Evolutionary conservation across 2,888 invertebrate genomes (phyloP).

Genomic region (Polydrusus cervinus): DNA sequence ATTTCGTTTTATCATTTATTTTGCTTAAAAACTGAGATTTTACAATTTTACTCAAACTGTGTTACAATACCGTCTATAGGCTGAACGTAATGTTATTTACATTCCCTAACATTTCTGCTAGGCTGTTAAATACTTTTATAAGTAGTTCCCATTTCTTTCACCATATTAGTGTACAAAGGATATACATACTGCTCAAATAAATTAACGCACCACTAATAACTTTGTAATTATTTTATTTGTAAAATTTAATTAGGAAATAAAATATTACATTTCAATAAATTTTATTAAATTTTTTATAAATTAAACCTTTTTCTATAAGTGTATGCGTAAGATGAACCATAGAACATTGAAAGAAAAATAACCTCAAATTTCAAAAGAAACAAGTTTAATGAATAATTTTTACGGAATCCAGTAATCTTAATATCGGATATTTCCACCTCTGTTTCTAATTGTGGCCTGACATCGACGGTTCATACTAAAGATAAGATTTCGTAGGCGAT

Average conservation of each 20-base stretch:
- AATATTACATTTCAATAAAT: too few species aligned
- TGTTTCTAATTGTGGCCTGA: constrained; percentile 14
- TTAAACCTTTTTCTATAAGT: not conserved
- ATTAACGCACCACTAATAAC: not conserved
- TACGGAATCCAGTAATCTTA: not conserved
- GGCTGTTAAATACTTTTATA: too few species aligned
- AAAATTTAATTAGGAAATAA: not conserved
- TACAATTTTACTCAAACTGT: not conserved
- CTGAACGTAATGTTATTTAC: too few species aligned
- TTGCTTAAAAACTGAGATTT: too few species aligned
- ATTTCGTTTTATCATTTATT: too few species aligned
- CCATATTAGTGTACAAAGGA: too few species aligned
- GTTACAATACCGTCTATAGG: too few species aligned
- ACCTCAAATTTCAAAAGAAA: too few species aligned
- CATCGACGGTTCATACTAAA: constrained; percentile 42
- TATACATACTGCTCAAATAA: not conserved
- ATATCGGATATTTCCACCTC: constrained; percentile 11
- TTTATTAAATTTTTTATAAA: too few species aligned
- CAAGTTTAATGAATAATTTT: not conserved
- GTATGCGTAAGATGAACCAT: not conserved
- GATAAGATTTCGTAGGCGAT: constrained; percentile 53
- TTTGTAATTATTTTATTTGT: not conserved
- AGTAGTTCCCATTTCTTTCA: too few species aligned
- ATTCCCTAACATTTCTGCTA: too few species aligned
- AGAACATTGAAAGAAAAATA: not conserved